A percentile compares a stretch with the other conserved stretches of the same genome.
Evolutionary conservation across 2,113 vertebrate genomes (phyloP).

Genomic region (Strigops habroptila): DNA sequence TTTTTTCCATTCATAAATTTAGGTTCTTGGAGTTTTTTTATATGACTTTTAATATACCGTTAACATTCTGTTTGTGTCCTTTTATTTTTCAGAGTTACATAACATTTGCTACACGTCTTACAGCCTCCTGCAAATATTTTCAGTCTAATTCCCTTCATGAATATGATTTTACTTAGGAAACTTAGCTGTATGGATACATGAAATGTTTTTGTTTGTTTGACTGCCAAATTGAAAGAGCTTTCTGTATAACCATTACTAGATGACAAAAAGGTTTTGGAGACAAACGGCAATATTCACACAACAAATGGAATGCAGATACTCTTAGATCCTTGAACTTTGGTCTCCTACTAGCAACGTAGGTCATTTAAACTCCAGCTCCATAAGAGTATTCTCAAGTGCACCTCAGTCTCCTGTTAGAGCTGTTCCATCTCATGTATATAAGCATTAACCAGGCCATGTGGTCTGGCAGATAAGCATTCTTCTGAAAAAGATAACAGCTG

Average conservation of each 20-base stretch:
- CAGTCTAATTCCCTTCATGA: neutral
- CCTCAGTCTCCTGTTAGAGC: neutral
- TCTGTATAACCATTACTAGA: neutral
- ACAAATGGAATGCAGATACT: neutral
- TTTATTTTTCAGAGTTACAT: neutral
- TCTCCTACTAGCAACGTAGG: neutral
- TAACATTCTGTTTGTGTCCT: neutral
- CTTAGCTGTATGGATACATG: neutral
- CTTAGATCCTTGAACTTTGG: neutral
- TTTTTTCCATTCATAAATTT: neutral
- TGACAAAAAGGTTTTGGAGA: neutral
- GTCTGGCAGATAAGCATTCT: neutral
- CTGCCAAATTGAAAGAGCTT: neutral
- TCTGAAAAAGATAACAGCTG: neutral
- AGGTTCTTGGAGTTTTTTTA: accelerated
- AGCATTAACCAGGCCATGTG: neutral
- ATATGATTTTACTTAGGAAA: neutral
- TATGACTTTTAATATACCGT: neutral
- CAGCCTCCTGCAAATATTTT: neutral
- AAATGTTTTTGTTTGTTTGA: neutral
- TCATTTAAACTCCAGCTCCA: neutral
- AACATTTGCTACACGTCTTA: neutral
- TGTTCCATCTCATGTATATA: neutral
- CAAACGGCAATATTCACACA: neutral
- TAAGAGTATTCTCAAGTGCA: neutral